These are phyloP conservation scores for Heteractis magnifica DNA, from an alignment of 92 coral and sea anemone species.

Conservation along the genomic window DNA sequence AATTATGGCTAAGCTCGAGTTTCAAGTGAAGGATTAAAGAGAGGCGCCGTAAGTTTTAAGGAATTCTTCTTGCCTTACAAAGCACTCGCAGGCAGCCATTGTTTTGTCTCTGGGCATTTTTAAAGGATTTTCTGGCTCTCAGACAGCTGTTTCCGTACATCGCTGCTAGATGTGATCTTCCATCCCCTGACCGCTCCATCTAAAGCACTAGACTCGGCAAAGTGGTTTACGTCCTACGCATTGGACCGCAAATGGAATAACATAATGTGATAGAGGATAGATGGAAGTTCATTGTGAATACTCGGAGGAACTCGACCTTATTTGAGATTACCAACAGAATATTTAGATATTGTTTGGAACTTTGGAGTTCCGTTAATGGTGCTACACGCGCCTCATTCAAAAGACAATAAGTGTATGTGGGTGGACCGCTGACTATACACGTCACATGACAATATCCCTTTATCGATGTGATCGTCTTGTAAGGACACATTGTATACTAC, in stretches of 20 bases:
- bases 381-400: neutral
- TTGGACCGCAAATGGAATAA: constrained; percentile 14
- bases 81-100: neutral
- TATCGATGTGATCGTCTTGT: constrained; percentile 1
- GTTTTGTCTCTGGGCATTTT: constrained; percentile 1
- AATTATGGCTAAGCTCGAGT: neutral
- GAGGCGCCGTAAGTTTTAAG: neutral
- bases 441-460: constrained; percentile 15
- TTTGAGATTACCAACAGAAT: constrained; percentile 2
- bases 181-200: neutral
- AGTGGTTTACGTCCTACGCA: constrained; percentile 12
- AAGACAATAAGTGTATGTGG: constrained; percentile 28
- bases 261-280: neutral
- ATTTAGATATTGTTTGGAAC: constrained; percentile 12
- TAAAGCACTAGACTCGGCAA: neutral
- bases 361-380: constrained; percentile 29
- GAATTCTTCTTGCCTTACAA: neutral
- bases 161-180: constrained; percentile 16
- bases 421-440: constrained; percentile 1
- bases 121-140: neutral
- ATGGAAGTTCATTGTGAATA: neutral
- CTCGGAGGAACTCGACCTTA: constrained; percentile 1
- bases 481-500: neutral
- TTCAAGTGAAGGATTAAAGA: neutral
- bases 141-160: constrained; percentile 31